Base-by-base conservation (phyloP, 2,888 invertebrate species). In the Malachius bipustulatus region DNA sequence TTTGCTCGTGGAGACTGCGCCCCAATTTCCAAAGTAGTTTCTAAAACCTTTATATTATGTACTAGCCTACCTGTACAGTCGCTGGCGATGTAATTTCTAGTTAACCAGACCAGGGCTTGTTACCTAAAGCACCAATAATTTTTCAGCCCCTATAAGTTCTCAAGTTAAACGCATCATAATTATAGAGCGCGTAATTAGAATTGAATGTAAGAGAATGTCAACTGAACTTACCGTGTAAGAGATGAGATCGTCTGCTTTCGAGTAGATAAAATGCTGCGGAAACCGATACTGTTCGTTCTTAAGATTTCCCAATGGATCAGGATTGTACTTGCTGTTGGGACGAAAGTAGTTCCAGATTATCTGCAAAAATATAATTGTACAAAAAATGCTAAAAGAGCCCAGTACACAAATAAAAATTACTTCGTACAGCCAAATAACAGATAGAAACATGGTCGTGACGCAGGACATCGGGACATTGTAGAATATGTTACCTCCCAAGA, bases 201-300 rank as follows among this genome's bases (percentile, higher is more conserved):
- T n/a, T n/a, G n/a, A n/a, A n/a, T n/a, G n/a, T n/a, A 29, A n/a
- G 6, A n/a, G 8, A 8, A 8, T 31, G 8, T 31, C 8, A 11
- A 10, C 26, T 8, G 4, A 14, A 54, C 56, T 62, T 54, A 73
- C 73, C 47, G 65, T 57, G 43, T 71, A 69, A 2, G 71, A 69
- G 48, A 82, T 77, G 26, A 82, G 64, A 36, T 71, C 66, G 55
- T 83, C 82, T 2, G 69, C 69, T 48, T 75, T 75, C 0, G 82
- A 82, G 52, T 77, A 82, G 29, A 84, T 67, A 57, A 78, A 83
- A 43, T 81, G 60, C 55, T 82, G 80, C 1, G 80, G 79, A 64
- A 74, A 77, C 31, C 63, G 60, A 46, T 70, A 66, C 12, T 64
- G 58, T 48, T 79, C 77, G 40, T 70, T 66, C 44, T 69, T 69